Percentiles rank a stretch among this genome's conserved stretches.
These are phyloP conservation scores for Grantiella picta DNA, from an alignment of 2,113 vertebrate species.

Conservation along the genomic window DNA sequence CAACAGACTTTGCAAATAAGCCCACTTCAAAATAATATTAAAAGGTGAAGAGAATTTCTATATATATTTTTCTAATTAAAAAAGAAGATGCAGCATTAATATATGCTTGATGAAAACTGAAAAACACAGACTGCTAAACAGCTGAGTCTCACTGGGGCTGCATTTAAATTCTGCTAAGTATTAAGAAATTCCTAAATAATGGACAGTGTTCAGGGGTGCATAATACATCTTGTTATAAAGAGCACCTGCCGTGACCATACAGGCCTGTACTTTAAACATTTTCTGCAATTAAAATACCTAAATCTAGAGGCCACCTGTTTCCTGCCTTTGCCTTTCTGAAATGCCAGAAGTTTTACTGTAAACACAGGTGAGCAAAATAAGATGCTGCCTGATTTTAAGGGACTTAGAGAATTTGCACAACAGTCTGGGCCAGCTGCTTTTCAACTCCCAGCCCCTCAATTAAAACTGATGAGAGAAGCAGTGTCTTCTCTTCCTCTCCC, in stretches of 20 bases:
- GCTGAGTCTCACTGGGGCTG: not conserved
- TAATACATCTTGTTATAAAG: slow-evolving; percentile 32
- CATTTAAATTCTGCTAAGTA: slow-evolving; percentile 26
- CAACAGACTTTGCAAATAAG: not conserved
- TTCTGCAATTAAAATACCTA: slow-evolving; percentile 46
- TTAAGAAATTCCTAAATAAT: slow-evolving; percentile 42
- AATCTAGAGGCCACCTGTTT: slow-evolving; percentile 43
- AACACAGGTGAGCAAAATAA: slow-evolving; percentile 51
- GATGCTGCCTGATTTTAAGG: not conserved
- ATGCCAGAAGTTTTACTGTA: slow-evolving; percentile 20
- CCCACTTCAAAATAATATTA: not conserved
- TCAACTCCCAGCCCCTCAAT: not conserved
- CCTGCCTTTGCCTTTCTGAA: slow-evolving; percentile 18
- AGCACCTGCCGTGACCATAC: slow-evolving; percentile 17
- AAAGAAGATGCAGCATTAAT: not conserved
- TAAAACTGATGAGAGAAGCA: slow-evolving; percentile 37
- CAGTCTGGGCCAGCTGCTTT: not conserved
- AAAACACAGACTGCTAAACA: not conserved
- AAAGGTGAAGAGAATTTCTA: not conserved
- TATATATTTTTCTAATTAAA: not conserved
- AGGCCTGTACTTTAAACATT: slow-evolving; percentile 14
- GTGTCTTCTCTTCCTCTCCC: not conserved
- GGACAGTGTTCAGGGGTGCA: not conserved
- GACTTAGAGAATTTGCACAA: not conserved
- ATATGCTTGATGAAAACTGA: not conserved